These are phyloP conservation scores for Gymnocypris eckloni DNA, from an alignment of 2,797 vertebrate genomes.

Conservation along the genomic window DNA sequence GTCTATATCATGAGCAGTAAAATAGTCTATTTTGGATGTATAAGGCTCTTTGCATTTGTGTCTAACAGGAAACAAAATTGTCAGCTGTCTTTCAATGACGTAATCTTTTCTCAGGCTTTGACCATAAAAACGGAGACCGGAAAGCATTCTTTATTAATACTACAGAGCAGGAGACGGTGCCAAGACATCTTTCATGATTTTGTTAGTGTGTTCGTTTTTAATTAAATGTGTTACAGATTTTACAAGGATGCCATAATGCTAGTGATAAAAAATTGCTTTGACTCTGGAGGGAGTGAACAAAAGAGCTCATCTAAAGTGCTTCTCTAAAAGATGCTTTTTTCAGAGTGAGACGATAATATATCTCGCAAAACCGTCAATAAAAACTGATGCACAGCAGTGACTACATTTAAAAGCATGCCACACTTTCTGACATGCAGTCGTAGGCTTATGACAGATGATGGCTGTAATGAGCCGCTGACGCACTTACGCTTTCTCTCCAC, in stretches of 20 bases:
- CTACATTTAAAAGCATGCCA: not conserved
- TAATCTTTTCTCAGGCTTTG: slow-evolving; percentile 23
- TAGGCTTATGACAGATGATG: not conserved
- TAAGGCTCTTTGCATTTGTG: not conserved
- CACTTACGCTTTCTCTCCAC: not conserved
- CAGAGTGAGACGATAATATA: not conserved
- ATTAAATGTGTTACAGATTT: slow-evolving; percentile 70
- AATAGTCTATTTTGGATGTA: not conserved
- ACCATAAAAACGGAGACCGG: slow-evolving; percentile 51
- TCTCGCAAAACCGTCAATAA: slow-evolving; percentile 17
- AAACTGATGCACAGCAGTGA: not conserved
- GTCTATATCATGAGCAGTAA: not conserved
- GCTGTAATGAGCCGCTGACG: not conserved
- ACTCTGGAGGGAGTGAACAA: slow-evolving; percentile 31
- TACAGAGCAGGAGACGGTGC: slow-evolving; percentile 62
- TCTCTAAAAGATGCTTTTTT: not conserved
- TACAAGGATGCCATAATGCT: slow-evolving; percentile 62
- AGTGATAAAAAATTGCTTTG: slow-evolving; percentile 61
- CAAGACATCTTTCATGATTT: slow-evolving; percentile 67
- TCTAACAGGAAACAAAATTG: not conserved
- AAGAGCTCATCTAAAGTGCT: slow-evolving; percentile 34
- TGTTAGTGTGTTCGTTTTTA: slow-evolving; percentile 60
- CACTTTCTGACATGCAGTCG: not conserved
- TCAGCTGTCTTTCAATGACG: slow-evolving; percentile 28
- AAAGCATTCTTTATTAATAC: slow-evolving; percentile 69